These are phyloP conservation scores for Zophobas morio DNA, from an alignment of 1,140 invertebrate genomes.

Conservation along the genomic window DNA sequence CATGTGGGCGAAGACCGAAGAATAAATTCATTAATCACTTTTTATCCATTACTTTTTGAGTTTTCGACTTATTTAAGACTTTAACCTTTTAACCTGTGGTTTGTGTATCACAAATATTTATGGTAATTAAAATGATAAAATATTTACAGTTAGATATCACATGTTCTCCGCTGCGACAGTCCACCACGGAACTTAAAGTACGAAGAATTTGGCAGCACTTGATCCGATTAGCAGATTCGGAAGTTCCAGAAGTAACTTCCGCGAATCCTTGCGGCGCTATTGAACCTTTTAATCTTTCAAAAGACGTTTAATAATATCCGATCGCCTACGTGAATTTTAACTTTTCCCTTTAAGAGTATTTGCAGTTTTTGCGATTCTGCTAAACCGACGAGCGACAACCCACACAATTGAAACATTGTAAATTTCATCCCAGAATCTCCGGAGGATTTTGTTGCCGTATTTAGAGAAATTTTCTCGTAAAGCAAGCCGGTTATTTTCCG, in stretches of 20 bases:
- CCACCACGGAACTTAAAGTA: not conserved
- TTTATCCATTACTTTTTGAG: too few relatives aligned
- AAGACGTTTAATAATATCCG: conserved; percentile 21
- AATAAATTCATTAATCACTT: too few relatives aligned
- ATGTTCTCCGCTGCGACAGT: too few relatives aligned
- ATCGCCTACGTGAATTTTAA: not conserved
- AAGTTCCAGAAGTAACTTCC: conserved; percentile 21
- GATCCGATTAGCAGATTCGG: conserved; percentile 26
- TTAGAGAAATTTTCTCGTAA: conserved; percentile 38
- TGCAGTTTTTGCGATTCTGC: conserved; percentile 26
- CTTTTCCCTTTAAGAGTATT: not conserved
- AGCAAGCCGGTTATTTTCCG: conserved; percentile 26
- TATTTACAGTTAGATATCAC: too few relatives aligned
- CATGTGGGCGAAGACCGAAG: too few relatives aligned
- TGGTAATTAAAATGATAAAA: too few relatives aligned
- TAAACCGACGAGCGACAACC: too few relatives aligned
- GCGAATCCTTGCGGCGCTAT: conserved; percentile 11
- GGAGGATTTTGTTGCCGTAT: conserved; percentile 3
- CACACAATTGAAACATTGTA: not conserved
- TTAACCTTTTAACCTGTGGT: too few relatives aligned
- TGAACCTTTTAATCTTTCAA: conserved; percentile 29
- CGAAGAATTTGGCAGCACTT: not conserved
- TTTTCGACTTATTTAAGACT: too few relatives aligned
- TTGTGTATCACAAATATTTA: too few relatives aligned
- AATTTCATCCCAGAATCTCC: conserved; percentile 2